Evolutionary conservation across 92 coral and sea anemone species (phyloP).

Genomic region (Parazoanthus swiftii): DNA sequence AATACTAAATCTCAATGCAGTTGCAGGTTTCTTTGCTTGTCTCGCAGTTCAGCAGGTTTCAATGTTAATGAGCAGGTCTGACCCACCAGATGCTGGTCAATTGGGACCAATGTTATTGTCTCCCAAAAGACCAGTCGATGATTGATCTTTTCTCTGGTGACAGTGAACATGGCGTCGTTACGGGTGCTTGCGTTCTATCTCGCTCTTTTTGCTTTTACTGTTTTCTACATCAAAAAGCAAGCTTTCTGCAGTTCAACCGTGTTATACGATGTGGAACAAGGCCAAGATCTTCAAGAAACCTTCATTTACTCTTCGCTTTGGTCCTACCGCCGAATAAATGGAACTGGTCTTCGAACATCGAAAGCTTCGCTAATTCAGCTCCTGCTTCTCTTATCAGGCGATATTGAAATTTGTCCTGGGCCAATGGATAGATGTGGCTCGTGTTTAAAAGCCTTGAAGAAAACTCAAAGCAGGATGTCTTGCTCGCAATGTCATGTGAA

Average conservation of each 20-base stretch:
- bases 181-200: conserved; percentile 45
- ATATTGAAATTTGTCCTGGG: conserved; percentile 31
- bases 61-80: too few relatives aligned
- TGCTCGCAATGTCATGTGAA: conserved; percentile 47
- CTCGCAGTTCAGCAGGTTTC: too few relatives aligned
- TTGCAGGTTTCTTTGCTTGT: too few relatives aligned
- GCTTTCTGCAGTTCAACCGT: conserved; percentile 53
- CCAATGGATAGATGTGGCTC: conserved; percentile 47
- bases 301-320: conserved; percentile 57
- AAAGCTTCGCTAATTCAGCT: conserved; percentile 47
- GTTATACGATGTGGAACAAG: conserved; percentile 38
- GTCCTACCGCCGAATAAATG: conserved; percentile 51
- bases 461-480: conserved; percentile 51
- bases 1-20: too few relatives aligned
- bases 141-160: too few relatives aligned
- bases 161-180: conserved; percentile 33
- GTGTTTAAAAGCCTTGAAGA: conserved; percentile 50
- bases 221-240: conserved; percentile 24
- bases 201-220: too few relatives aligned
- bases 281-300: conserved; percentile 50
- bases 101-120: too few relatives aligned
- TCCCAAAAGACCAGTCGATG: too few relatives aligned
- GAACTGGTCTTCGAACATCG: conserved; percentile 49
- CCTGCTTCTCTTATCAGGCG: conserved; percentile 48
- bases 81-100: too few relatives aligned